Evolutionary conservation across 2,113 vertebrate species (phyloP), one percentile per base, ranked within the genome.

Genomic region (Monopterus albus): DNA sequence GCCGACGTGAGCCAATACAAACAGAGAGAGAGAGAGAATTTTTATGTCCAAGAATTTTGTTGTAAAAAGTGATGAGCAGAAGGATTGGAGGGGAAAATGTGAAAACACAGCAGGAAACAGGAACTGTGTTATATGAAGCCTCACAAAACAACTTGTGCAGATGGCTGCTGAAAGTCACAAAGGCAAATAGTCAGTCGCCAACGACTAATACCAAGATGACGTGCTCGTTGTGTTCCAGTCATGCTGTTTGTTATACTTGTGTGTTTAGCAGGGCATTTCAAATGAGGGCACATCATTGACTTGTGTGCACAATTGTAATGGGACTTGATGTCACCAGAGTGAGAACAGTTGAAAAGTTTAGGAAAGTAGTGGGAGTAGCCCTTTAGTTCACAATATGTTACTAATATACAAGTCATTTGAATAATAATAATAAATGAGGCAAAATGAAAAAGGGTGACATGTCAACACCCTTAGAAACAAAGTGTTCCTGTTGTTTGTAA

Each of bases 81-180:
- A 81, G 88, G 83, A 74, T 50, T 47, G 62, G 74, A 76, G 62
- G 78, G 81, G 81, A 78, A 81, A 81, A 72, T 81, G 80, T 79
- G 87, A 87, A 81, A 87, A 66, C 80, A 38, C 82, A 82, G 88
- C 79, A 81, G 85, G 87, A 86, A 81, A 56, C 56, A 11, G 36
- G 76, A 64, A 51, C 63, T 49, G 61, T 82, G 69, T 55, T 87
- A 79, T 39, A 50, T 35, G 72, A 76, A 78, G 72, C 75, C 26
- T 70, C 49, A 81, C 72, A 79, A 84, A 82, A 77, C 79, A 72
- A 64, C 49, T 25, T 7, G 62, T 81, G 73, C 87, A 86, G 84
- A 87, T 86, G 82, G 86, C 83, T 79, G 73, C 61, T 65, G 51
- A 72, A 67, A 73, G 73, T 53, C 84, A 85, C 75, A 75, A 79